These are phyloP conservation scores for Poecilus cupreus DNA, from an alignment of 2,888 invertebrate genomes.

Conservation along the genomic window DNA sequence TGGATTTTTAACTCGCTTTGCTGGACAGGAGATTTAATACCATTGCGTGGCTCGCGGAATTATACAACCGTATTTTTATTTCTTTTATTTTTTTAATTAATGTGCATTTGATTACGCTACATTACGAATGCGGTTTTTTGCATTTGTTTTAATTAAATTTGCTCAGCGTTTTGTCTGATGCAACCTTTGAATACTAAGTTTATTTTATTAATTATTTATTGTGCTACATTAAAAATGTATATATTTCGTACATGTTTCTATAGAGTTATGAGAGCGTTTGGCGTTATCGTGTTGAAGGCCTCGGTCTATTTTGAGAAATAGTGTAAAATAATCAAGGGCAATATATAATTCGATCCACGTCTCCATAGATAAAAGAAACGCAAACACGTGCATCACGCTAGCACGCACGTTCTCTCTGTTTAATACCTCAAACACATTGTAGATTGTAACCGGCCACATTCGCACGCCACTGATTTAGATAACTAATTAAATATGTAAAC, in stretches of 20 bases:
- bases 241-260: no score
- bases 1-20: conserved; percentile 53
- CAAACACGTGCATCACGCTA: conserved; percentile 34
- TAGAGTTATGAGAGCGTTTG: no score
- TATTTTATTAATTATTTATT: not conserved
- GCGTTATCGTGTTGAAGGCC: no score
- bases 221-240: no score
- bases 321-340: not conserved
- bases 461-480: conserved; percentile 26
- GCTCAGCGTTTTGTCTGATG: conserved; percentile 44
- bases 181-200: conserved; percentile 7
- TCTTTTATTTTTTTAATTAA: conserved; percentile 45
- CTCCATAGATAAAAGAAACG: conserved; percentile 32
- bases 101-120: conserved; percentile 51
- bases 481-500: conserved; percentile 48
- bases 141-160: conserved; percentile 51
- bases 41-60: conserved; percentile 45
- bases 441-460: conserved; percentile 6
- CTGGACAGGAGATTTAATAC: conserved; percentile 39
- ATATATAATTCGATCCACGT: conserved; percentile 1
- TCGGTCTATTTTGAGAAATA: no score
- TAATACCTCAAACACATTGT: conserved; percentile 18
- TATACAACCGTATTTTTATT: conserved; percentile 42
- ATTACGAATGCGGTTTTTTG: conserved; percentile 37
- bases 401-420: conserved; percentile 1